Base-by-base conservation (phyloP, 2,888 invertebrate species). In the Noctua janthe region DNA sequence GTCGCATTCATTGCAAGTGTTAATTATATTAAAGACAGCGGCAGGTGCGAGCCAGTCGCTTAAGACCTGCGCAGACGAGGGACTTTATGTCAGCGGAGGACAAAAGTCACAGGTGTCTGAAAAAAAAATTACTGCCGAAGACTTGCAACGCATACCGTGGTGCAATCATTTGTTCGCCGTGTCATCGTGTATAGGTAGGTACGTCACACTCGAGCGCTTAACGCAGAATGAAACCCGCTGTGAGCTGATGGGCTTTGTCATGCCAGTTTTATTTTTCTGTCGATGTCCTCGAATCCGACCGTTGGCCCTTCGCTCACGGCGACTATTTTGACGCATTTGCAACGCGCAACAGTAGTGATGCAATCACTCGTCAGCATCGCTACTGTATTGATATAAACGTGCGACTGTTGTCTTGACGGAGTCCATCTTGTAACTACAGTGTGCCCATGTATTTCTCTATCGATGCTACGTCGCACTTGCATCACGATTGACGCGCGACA, bases 1-100 rank as follows among this genome's bases (percentile, higher is more conserved):
- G 71, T 81, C 74, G 29, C 71, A 71, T 89, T 77, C 75, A 90
- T 77, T 71, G 90, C 84, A 85, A 78, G 90, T 88, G 91, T 83
- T 91, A 87, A 89, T 90, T 87, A 88, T 78, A 81, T 90, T 84
- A 86, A 72, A 77, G 71, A 51, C 62, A 39, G 15, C 39, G 62
- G 80, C 86, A 85, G 83, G 81, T 89, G 83, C 69, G n/a, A 47
- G 67, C 43, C 64, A 23, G 74, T 78, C 80, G 81, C 74, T 64
- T 35, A 17, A 35, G 69, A 23, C 47, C 8, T 47, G 69, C 15
- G 69, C 69, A 69, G 47, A 69, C 69, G 69, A 47, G 47, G n/a
- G 15, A 69, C 69, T n/a, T 47, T 62, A 74, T 43, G n/a, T 64
- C 20, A 39, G 64, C 10, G 20, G 64, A 64, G 4, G 64, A 64